Conservation (phyloP, 2,888 invertebrate genomes). For the Hyposoter dolosus region DNA sequence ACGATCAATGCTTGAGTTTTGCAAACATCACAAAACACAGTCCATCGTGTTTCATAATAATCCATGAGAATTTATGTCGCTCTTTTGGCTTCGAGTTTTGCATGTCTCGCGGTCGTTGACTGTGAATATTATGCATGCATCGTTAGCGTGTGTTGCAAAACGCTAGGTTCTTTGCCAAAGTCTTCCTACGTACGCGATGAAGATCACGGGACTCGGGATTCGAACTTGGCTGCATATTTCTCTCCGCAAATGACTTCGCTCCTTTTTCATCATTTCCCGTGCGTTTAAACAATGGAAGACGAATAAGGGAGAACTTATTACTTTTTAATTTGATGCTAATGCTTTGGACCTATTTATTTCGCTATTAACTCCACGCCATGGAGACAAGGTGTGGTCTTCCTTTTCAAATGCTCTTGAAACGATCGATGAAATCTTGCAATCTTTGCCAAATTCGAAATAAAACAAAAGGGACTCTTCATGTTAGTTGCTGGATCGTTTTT, state of each 20-base stretch:
- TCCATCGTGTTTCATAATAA: not conserved
- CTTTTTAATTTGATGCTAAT: not conserved
- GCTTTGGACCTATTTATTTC: not conserved
- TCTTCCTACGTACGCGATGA: not conserved
- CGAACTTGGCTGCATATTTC: not conserved
- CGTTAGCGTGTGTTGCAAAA: not conserved
- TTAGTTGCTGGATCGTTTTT: not conserved
- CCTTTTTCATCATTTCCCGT: not conserved
- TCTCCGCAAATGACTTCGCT: not conserved
- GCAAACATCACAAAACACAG: not conserved
- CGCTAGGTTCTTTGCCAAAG: not conserved
- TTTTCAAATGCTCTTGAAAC: not conserved
- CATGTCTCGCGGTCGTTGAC: slow-evolving; percentile 5
- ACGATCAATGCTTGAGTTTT: not conserved
- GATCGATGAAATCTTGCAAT: not conserved
- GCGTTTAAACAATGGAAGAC: not conserved
- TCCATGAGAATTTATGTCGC: slow-evolving; percentile 3
- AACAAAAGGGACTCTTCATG: not conserved
- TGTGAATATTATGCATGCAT: not conserved
- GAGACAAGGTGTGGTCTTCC: not conserved
- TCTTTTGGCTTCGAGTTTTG: not conserved
- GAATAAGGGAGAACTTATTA: not conserved
- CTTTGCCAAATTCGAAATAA: not conserved
- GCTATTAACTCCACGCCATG: not conserved
- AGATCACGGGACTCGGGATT: not conserved